Conservation (phyloP, 2,797 vertebrate genomes). For the Pseudomugil gertrudae region DNA sequence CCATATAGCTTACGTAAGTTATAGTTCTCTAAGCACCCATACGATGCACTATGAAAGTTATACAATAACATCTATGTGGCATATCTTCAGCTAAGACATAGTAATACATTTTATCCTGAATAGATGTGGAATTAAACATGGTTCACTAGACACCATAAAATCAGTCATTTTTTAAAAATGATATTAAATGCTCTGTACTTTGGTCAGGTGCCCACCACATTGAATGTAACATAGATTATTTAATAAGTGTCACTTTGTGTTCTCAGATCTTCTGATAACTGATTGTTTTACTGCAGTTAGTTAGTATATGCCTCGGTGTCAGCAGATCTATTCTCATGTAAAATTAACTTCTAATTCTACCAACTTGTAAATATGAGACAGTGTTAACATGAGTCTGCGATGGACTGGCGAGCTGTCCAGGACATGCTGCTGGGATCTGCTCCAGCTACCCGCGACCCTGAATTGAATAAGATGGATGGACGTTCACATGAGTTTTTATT, state of each 20-base stretch:
- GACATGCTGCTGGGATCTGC: no score
- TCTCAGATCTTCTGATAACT: conserved; percentile 14
- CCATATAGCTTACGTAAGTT: conserved; percentile 35
- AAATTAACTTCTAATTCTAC: conserved; percentile 16
- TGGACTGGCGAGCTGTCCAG: no score
- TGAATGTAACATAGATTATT: conserved; percentile 68
- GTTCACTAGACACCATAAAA: conserved; percentile 30
- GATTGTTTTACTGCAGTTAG: conserved; percentile 14
- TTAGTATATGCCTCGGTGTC: conserved; percentile 27
- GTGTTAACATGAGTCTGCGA: no score
- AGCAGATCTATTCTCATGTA: conserved; percentile 15
- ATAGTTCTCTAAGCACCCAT: conserved; percentile 39
- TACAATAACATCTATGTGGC: conserved; percentile 31
- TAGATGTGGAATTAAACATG: conserved; percentile 39
- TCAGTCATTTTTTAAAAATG: conserved; percentile 25
- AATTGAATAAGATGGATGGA: no score
- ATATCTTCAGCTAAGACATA: conserved; percentile 50
- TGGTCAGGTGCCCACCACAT: conserved; percentile 61
- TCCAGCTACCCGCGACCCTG: no score
- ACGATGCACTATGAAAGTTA: conserved; percentile 19
- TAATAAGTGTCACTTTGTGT: conserved; percentile 31
- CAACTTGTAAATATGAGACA: conserved; percentile 36
- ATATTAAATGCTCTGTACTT: conserved; percentile 46
- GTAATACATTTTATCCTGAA: conserved; percentile 26
- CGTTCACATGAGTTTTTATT: conserved; percentile 5